Evolutionary conservation across 1,140 invertebrate species (phyloP).

Genomic region (Pseudachorutes palmiensis): DNA sequence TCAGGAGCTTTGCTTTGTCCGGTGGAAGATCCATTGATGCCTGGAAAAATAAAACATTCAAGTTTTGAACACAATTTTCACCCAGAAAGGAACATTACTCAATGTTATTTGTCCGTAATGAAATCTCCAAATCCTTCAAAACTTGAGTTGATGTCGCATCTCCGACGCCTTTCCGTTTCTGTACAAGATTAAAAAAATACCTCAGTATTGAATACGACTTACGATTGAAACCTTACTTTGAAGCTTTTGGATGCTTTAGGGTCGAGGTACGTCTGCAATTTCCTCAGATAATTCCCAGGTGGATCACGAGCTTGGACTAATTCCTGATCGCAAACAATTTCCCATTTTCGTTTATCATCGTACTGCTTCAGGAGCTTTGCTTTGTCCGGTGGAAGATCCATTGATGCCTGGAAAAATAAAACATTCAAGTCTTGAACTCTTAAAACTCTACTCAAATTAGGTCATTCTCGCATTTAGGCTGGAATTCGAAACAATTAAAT

Average conservation of each 20-base stretch:
- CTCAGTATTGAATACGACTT: not conserved
- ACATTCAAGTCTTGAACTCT: no score
- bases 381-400: conserved; percentile 98
- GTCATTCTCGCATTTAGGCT: no score
- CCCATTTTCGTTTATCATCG: conserved; percentile 98
- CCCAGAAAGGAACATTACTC: conserved; percentile 57
- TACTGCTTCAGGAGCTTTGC: conserved; percentile 93
- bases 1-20: conserved; percentile 94
- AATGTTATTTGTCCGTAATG: conserved; percentile 95
- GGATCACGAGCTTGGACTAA: conserved; percentile 94
- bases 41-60: conserved; percentile 52
- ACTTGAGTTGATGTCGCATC: conserved; percentile 98
- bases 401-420: conserved; percentile 82
- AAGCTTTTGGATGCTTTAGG: conserved; percentile 90
- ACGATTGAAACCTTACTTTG: conserved; percentile 55
- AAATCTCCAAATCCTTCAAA: conserved; percentile 94
- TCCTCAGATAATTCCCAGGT: conserved; percentile 87
- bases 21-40: conserved; percentile 97
- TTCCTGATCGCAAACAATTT: conserved; percentile 98
- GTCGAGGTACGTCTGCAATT: conserved; percentile 87
- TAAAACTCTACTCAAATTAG: no score
- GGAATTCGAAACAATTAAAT: no score
- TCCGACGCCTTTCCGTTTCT: conserved; percentile 94
- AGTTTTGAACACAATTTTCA: not conserved
- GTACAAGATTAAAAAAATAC: conserved; percentile 53